Base-by-base conservation (phyloP, 2,797 vertebrate species). In the Melopsittacus undulatus region DNA sequence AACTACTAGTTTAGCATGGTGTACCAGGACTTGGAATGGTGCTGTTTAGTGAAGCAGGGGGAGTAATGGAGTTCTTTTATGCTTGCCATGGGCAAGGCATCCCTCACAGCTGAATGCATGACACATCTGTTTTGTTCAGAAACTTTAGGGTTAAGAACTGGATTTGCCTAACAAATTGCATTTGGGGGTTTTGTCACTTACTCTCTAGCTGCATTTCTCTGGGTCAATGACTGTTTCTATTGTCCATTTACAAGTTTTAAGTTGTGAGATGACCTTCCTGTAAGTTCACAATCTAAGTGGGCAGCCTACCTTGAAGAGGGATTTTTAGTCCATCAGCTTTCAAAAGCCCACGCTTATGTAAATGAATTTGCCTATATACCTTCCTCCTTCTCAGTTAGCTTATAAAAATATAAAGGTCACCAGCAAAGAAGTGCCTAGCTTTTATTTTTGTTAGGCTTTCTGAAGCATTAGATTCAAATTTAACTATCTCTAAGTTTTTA, bases 401-500 rank as follows among this genome's bases (percentile, higher is more conserved):
- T 72, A 36, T 13, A 89, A 95, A 91, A 88, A 75, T 91, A 36
- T 52, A 69, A 90, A 87, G 93, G 83, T 88, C 87, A 46, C 18
- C 81, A 73, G 82, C 72, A 89, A 95, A 93, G 32, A 93, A 84
- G 70, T 90, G 80, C 83, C 82, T 86, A 72, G 66, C 76, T 87
- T 86, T 67, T 90, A 85, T 94, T 94, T 94, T 82, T 63, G n/a
- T 87, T 90, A 79, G 48, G 46, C 62, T 95, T 81, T 74, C 77
- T 94, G 62, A 90, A 88, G 83, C 32, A 78, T 91, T 91, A 76
- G 51, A 48, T 92, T 88, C 32, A 87, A 70, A 96, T 95, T 91
- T 95, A 97, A 89, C 78, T 91, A 62, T 80, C 49, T 22, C 24
- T 32, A 62, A 83, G 63, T 48, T 90, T 94, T 84, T 76, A 88